Percentiles rank a stretch among this genome's conserved stretches.
Evolutionary conservation across 2,797 vertebrate species (phyloP).

Genomic region (Tenualosa ilisha): DNA sequence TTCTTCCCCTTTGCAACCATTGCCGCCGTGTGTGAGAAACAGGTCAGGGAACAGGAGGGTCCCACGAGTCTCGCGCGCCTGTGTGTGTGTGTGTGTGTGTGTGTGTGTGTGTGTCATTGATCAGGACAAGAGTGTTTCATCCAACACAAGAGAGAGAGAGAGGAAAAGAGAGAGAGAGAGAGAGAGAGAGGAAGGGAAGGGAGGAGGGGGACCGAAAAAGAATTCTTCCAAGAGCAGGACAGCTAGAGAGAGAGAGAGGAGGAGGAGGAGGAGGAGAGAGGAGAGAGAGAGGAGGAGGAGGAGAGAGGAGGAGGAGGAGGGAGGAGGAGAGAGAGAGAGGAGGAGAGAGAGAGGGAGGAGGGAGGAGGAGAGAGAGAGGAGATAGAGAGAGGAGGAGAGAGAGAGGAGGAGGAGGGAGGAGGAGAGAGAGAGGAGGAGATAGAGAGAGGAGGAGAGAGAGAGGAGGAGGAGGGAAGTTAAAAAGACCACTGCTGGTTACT

Average conservation of each 20-base stretch:
- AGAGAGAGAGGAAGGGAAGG: background rate
- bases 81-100: too few relatives aligned
- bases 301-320: background rate
- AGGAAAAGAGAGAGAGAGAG: too few relatives aligned
- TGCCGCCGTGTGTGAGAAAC: conserved; percentile 50
- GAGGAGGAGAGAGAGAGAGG: background rate
- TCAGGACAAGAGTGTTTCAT: conserved; percentile 50
- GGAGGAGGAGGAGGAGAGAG: background rate
- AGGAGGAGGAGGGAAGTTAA: too few relatives aligned
- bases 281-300: conserved; percentile 45
- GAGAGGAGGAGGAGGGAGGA: too few relatives aligned
- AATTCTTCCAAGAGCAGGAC: background rate
- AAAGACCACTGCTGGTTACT: too few relatives aligned
- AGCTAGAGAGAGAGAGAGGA: conserved; percentile 37
- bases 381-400: background rate
- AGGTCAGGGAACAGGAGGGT: conserved; percentile 67
- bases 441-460: conserved; percentile 7
- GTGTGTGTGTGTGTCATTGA: conserved; percentile 37
- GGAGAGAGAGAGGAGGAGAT: background rate
- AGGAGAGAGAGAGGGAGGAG: background rate
- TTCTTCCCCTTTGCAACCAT: conserved; percentile 48
- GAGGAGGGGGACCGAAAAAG: background rate
- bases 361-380: background rate
- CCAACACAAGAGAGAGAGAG: background rate
- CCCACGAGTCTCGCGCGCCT: conserved; percentile 60